Evolutionary conservation across 2,113 vertebrate species (phyloP).

Genomic region (Dromaius novaehollandiae): DNA sequence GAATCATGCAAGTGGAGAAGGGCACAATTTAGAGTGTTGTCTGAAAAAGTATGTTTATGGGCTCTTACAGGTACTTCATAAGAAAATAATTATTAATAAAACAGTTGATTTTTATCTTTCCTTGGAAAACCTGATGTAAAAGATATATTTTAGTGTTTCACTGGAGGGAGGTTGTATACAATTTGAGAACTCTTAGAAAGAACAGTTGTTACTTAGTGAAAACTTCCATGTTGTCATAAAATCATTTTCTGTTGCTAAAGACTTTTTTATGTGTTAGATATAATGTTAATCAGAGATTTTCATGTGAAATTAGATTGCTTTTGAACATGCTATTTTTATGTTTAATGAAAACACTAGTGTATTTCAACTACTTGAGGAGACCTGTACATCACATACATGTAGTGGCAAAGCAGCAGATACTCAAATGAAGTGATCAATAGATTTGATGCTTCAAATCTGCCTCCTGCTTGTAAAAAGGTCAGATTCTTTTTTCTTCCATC

Average conservation of each 20-base stretch:
- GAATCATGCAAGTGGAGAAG: neutral
- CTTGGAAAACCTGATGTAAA: neutral
- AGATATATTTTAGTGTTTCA: neutral
- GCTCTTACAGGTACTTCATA: neutral
- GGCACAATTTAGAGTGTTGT: neutral
- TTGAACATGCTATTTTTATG: neutral
- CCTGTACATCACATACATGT: too few relatives aligned
- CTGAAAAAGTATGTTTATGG: neutral
- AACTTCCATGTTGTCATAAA: too few relatives aligned
- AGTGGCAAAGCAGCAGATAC: neutral
- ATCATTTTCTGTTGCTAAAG: neutral
- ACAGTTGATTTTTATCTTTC: neutral
- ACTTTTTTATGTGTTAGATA: neutral
- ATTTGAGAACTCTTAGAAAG: neutral
- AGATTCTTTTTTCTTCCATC: neutral
- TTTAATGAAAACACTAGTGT: neutral
- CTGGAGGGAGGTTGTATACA: neutral
- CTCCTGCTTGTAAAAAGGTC: neutral
- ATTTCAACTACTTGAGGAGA: neutral
- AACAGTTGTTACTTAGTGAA: neutral
- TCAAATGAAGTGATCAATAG: neutral
- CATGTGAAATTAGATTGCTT: neutral
- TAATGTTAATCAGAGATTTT: neutral
- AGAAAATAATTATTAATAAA: neutral
- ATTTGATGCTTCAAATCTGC: neutral